Conservation (phyloP, 2,888 invertebrate species). For the Patella depressa region DNA sequence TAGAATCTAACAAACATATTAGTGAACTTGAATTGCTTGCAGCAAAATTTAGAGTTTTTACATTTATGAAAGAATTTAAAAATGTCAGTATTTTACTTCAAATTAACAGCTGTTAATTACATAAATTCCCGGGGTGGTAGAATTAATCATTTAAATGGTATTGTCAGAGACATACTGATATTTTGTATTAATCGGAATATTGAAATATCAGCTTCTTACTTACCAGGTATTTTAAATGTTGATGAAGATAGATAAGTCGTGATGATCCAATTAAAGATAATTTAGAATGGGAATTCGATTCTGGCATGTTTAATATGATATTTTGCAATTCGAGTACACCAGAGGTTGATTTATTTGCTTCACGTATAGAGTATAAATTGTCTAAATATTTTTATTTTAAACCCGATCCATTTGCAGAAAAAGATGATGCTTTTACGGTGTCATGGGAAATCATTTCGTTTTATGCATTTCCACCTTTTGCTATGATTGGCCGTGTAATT, state of each 20-base stretch:
- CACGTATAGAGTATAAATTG: conserved; percentile 18
- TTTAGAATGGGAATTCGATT: conserved; percentile 22
- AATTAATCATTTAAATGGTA: conserved; percentile 14
- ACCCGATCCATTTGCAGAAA: conserved; percentile 22
- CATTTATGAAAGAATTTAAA: neutral
- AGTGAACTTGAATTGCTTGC: conserved; percentile 16
- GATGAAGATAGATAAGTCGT: conserved; percentile 18
- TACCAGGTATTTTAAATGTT: conserved; percentile 18
- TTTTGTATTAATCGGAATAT: conserved; percentile 18
- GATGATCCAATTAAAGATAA: conserved; percentile 7
- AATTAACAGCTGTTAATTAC: conserved; percentile 3
- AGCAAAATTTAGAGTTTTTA: neutral
- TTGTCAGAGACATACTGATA: conserved; percentile 10
- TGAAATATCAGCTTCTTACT: conserved; percentile 15
- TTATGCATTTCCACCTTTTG: conserved; percentile 33
- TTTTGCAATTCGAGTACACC: conserved; percentile 6
- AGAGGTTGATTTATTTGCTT: conserved; percentile 25
- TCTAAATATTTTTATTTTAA: conserved; percentile 16
- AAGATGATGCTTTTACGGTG: conserved; percentile 23
- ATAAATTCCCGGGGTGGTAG: conserved; percentile 3
- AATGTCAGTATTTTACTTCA: neutral
- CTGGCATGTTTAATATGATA: neutral
- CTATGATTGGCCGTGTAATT: conserved; percentile 14
- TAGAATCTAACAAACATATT: conserved; percentile 11
- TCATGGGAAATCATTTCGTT: conserved; percentile 14